phyloP scores from a whole-genome alignment of 2,113 vertebrate species.

The Istiophorus platypterus region DNA sequence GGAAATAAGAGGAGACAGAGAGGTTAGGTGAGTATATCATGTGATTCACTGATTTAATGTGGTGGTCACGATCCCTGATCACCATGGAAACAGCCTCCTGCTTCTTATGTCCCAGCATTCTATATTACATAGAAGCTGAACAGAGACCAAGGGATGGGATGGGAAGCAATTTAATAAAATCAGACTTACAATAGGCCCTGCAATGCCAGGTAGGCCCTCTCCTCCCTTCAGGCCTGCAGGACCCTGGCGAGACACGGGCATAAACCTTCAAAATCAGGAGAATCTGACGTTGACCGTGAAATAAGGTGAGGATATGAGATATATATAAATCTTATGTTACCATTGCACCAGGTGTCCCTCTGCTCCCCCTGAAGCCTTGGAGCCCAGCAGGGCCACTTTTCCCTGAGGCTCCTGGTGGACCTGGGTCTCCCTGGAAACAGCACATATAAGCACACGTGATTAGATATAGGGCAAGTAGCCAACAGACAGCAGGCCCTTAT shows the following conservation, averaged over 20 bases:
- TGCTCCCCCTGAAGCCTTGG: conserved; percentile 88
- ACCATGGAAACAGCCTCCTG: conserved; percentile 75
- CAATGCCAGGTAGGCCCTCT: conserved; percentile 87
- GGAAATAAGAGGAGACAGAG: conserved; percentile 49
- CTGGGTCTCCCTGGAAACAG: conserved; percentile 89
- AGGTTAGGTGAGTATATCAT: conserved; percentile 46
- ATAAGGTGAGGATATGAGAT: conserved; percentile 9
- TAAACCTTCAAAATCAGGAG: neutral
- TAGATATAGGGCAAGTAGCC: conserved; percentile 44
- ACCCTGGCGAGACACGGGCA: conserved; percentile 81
- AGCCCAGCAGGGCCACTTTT: conserved; percentile 90
- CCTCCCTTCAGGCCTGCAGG: conserved; percentile 90
- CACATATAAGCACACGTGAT: conserved; percentile 49
- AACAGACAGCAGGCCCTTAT: conserved; percentile 60
- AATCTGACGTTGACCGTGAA: conserved; percentile 5
- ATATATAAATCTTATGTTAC: conserved; percentile 77
- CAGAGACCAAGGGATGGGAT: neutral
- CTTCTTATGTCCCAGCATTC: conserved; percentile 41
- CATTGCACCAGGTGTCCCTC: conserved; percentile 85
- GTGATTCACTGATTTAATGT: conserved; percentile 65
- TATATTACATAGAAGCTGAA: conserved; percentile 30
- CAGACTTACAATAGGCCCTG: conserved; percentile 87
- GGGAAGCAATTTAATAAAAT: conserved; percentile 32
- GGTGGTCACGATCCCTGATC: conserved; percentile 53
- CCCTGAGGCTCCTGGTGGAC: conserved; percentile 85